Evolutionary conservation across 2,113 vertebrate species (phyloP), one percentile per base, ranked within the genome.

Genomic region (Labeo rohita): DNA sequence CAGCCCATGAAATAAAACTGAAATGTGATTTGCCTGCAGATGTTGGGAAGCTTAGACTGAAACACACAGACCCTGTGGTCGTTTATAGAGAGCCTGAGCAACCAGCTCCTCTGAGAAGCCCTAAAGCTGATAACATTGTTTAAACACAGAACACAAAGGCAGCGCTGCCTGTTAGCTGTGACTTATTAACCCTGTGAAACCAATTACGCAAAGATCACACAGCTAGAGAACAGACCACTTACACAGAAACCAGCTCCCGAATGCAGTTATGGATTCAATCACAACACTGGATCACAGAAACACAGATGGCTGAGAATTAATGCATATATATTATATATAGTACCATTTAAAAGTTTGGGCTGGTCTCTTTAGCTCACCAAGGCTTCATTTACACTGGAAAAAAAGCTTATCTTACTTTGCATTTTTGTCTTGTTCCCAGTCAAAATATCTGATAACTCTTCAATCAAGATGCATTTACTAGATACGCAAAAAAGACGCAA

Each of bases 141-240:
- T 65, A 34, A 80, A 80, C n/a, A 80, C 56, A 80, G 36, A 80
- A 23, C 63, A 84, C n/a, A 70, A 28, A 81, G 47, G n/a, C 18
- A 45, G 23, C 9, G 12, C 10, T 65, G 59, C n/a, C 36, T 47
- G 72, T 49, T 74, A 23, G 72, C 45, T 49, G 72, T 13, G 72
- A 74, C n/a, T 65, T 80, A 80, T 80, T 47, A 65, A 80, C 13
- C 11, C 54, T 45, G 1, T 45, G n/a, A 79, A 79, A 79, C n/a
- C 9, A 65, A 63, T 80, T 80, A 49, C 12, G 21, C 43, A 80
- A 5, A 28, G 54, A 79, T 61, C 54, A 43, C 76, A 79, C 54
- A 79, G 54, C 6, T 45, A 23, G 6, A 80, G 13, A 8, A 63
- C 56, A 47, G 7, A 68, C 18, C 8, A 50, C 18, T 72, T 13